phyloP scores from a whole-genome alignment of 1,140 invertebrate species.

The Lithobius niger region DNA sequence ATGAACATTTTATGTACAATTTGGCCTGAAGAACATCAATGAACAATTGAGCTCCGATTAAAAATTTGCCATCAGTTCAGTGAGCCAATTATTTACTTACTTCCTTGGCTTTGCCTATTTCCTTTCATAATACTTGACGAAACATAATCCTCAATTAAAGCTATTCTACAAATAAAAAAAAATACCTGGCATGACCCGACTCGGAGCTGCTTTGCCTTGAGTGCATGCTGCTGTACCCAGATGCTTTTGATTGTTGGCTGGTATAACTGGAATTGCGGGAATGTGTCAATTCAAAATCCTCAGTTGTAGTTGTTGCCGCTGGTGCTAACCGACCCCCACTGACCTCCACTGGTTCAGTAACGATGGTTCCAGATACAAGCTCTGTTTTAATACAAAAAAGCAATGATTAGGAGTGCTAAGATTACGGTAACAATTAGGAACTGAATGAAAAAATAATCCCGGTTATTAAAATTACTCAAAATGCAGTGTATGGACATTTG shows the following conservation, averaged over 20 bases:
- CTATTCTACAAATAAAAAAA: too few relatives aligned
- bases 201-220: constrained; percentile 54
- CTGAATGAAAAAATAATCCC: too few relatives aligned
- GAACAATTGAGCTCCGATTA: too few relatives aligned
- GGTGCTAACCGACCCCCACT: constrained; percentile 7
- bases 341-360: constrained; percentile 7
- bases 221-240: constrained; percentile 53
- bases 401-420: neutral
- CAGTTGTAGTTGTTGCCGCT: constrained; percentile 16
- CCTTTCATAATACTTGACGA: too few relatives aligned
- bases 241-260: constrained; percentile 62
- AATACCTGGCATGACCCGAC: constrained; percentile 62
- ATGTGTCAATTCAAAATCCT: constrained; percentile 51
- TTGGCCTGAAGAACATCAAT: too few relatives aligned
- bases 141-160: too few relatives aligned
- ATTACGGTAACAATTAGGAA: neutral
- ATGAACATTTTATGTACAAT: too few relatives aligned
- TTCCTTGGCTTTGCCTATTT: constrained; percentile 14
- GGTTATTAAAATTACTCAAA: too few relatives aligned
- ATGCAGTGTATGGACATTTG: too few relatives aligned
- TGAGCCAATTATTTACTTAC: neutral
- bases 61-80: too few relatives aligned
- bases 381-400: neutral
- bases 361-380: neutral
- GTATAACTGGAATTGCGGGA: constrained; percentile 84